Evolutionary conservation across 2,888 invertebrate species (phyloP).

Genomic region (Lasioglossum villosulum): DNA sequence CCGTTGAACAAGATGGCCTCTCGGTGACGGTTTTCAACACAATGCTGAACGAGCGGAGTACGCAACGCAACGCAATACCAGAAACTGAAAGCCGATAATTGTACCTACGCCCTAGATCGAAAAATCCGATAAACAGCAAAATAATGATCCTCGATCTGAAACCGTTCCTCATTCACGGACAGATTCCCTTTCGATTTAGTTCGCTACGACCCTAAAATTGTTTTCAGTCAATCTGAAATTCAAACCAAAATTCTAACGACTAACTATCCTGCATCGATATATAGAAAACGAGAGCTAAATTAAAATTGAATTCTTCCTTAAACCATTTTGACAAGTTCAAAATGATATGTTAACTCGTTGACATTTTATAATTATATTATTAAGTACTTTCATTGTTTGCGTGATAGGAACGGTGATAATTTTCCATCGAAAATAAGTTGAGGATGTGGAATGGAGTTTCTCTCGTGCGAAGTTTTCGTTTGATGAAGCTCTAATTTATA

Average conservation of each 20-base stretch:
- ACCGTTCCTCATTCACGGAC: constrained; percentile 8
- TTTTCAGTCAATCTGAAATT: neutral
- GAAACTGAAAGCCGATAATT: constrained; percentile 61
- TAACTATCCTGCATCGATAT: too few relatives aligned
- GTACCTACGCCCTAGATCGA: constrained; percentile 38
- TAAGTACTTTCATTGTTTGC: too few relatives aligned
- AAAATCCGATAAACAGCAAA: constrained; percentile 47
- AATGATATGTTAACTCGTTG: too few relatives aligned
- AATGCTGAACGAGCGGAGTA: constrained; percentile 38
- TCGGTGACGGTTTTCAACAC: constrained; percentile 34
- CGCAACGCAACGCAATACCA: constrained; percentile 35
- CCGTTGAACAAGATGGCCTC: constrained; percentile 42
- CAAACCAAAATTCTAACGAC: neutral
- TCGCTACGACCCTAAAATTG: neutral
- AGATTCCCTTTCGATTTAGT: neutral
- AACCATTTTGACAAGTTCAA: too few relatives aligned
- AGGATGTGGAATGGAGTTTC: too few relatives aligned
- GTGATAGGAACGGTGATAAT: too few relatives aligned
- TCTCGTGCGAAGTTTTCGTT: too few relatives aligned
- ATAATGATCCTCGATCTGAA: constrained; percentile 35
- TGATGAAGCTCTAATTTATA: neutral
- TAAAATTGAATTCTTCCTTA: too few relatives aligned
- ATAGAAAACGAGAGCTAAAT: too few relatives aligned
- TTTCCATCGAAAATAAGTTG: too few relatives aligned
- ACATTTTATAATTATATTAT: too few relatives aligned